phyloP scores from a whole-genome alignment of 2,888 invertebrate genomes.

The Malacosoma neustria region DNA sequence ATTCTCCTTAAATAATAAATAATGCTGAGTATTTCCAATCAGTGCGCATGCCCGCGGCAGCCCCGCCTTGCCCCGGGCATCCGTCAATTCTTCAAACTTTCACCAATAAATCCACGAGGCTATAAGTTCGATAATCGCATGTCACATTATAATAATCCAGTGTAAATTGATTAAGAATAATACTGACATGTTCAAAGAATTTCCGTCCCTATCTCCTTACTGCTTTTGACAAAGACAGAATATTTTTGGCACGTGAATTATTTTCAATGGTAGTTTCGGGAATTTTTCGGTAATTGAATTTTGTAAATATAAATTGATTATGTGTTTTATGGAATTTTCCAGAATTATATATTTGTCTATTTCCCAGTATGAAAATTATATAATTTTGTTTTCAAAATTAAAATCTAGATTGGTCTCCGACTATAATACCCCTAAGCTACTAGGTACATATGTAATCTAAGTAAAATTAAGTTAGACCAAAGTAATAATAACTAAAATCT shows the following conservation, averaged over 20 bases:
- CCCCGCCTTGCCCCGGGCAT: slow-evolving; percentile 61
- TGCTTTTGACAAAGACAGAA: background rate
- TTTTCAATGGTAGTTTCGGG: background rate
- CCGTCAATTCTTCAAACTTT: slow-evolving; percentile 40
- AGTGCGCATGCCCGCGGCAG: slow-evolving; percentile 46
- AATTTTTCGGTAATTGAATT: too few species aligned
- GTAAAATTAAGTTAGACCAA: too few species aligned
- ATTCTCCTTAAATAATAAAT: slow-evolving; percentile 28
- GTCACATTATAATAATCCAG: background rate
- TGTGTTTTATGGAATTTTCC: too few species aligned
- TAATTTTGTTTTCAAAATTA: too few species aligned
- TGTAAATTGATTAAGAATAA: background rate
- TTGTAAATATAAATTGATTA: too few species aligned
- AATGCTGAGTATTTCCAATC: slow-evolving; percentile 32
- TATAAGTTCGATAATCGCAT: background rate
- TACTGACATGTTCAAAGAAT: background rate
- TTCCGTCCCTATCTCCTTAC: background rate
- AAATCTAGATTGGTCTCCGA: too few species aligned
- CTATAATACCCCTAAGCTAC: too few species aligned
- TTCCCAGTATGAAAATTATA: too few species aligned
- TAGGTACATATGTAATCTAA: too few species aligned
- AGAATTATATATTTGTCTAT: too few species aligned
- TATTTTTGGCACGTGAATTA: background rate
- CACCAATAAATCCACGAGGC: slow-evolving; percentile 9
- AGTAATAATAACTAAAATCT: too few species aligned